Evolutionary conservation across 2,888 invertebrate species (phyloP).

Genomic region (Drosophila leonis): DNA sequence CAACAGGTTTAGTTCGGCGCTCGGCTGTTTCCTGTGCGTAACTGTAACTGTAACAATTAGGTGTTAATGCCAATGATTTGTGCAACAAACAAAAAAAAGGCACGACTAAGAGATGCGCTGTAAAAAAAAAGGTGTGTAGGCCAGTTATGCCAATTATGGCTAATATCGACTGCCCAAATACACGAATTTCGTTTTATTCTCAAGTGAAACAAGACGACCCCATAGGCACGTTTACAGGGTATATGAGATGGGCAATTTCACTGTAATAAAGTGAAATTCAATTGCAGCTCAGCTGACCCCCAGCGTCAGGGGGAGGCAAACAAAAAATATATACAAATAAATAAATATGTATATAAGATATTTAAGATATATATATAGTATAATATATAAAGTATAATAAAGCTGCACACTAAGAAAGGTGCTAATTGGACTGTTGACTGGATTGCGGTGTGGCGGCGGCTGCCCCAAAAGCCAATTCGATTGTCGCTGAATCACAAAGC

Average conservation of each 20-base stretch:
- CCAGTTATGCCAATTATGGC: not conserved
- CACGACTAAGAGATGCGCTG: not conserved
- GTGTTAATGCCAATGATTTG: not conserved
- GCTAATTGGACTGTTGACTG: conserved; percentile 40
- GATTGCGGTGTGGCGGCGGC: conserved; percentile 4
- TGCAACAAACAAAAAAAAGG: not conserved
- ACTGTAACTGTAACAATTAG: conserved; percentile 34
- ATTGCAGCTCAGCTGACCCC: conserved; percentile 22
- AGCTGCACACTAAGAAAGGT: conserved; percentile 27
- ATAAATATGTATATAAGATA: not conserved
- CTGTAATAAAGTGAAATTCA: conserved; percentile 34
- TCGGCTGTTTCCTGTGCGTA: conserved; percentile 43
- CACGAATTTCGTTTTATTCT: not conserved
- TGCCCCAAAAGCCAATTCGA: conserved; percentile 29
- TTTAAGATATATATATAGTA: not conserved
- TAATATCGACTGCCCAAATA: too few relatives aligned
- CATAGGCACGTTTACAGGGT: conserved; percentile 9
- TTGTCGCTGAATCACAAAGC: conserved; percentile 27
- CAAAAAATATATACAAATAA: too few relatives aligned
- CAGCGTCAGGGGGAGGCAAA: not conserved
- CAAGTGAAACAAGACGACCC: not conserved
- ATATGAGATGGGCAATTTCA: conserved; percentile 4
- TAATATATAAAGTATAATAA: conserved; percentile 9
- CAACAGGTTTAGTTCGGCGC: conserved; percentile 43
- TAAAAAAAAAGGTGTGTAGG: not conserved